Conservation (phyloP, 2,888 invertebrate species). For the Drosophila paranaensis region DNA sequence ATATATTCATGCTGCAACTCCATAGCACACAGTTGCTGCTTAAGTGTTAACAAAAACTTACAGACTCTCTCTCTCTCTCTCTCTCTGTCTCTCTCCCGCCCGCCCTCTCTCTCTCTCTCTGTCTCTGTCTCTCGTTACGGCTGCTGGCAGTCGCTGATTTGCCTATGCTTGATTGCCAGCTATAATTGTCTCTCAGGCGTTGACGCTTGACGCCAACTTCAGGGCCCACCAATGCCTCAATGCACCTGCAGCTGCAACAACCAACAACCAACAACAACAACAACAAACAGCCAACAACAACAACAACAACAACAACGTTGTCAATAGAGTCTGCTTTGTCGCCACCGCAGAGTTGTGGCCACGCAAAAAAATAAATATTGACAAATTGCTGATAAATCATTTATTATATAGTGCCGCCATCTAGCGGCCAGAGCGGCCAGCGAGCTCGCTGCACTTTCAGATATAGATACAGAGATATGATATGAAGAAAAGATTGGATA, state of each 20-base stretch:
- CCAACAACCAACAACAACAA: conserved; percentile 7
- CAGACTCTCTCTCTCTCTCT: background rate
- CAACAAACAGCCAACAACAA: too few species aligned
- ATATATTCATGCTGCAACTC: background rate
- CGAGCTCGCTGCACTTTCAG: background rate
- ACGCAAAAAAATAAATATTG: conserved; percentile 40
- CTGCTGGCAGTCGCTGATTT: conserved; percentile 11
- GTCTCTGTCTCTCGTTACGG: background rate
- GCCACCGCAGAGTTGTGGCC: conserved; percentile 36
- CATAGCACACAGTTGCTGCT: conserved; percentile 8
- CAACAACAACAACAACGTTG: conserved; percentile 8
- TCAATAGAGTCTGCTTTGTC: conserved; percentile 19
- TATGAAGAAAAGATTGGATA: background rate
- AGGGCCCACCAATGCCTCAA: conserved; percentile 33
- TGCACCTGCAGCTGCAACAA: conserved; percentile 42
- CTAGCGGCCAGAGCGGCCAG: conserved; percentile 20
- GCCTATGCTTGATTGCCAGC: conserved; percentile 67
- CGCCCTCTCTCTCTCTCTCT: background rate
- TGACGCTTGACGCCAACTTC: conserved; percentile 65
- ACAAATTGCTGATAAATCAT: conserved; percentile 50
- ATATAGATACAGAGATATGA: background rate
- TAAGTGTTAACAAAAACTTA: background rate
- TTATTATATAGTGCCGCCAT: conserved; percentile 41
- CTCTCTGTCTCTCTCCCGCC: background rate
- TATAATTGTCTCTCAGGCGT: conserved; percentile 75